Base-by-base conservation (phyloP, 2,113 vertebrate species). In the Catharus bicknelli region DNA sequence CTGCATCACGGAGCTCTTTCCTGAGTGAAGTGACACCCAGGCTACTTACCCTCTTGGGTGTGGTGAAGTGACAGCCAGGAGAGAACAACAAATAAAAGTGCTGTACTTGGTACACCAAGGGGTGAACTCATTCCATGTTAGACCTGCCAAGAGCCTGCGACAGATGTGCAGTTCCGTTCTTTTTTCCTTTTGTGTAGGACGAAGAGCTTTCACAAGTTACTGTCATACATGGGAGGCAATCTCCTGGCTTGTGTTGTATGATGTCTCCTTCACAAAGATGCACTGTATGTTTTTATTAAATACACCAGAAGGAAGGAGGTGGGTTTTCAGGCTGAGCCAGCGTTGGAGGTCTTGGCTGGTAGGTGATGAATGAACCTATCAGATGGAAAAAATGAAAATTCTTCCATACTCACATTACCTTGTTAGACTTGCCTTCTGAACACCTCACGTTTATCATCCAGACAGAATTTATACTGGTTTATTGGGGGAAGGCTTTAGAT, bases 71-170 rank as follows among this genome's bases (percentile, higher is more conserved):
- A 40, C 23, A 42, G 8, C 50, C 26, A 57, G 11, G 36, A 50
- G 29, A 59, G 27, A 38, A 20, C 6, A 66, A 7, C 11, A 51
- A 30, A 64, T 10, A 25, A 6, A 87, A 73, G 43, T 45, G 43
- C 43, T 45, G 43, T 45, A 20, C n/a, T 16, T 58, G 15, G 3
- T 18, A 53, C 2, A 4, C 26, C 7, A 19, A 13, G 18, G 19
- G 13, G 13, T 45, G 40, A 79, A 61, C 34, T 63, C 16, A 1
- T 43, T 79, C 30, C 0, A 0, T 45, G 43, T 32, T 21, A n/a
- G 75, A 55, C 45, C 29, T 73, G n/a, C 30, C n/a, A 45, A 30
- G 50, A 36, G n/a, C 72, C 72, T 75, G 76, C 4, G 2, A 25
- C 0, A 2, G 16, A 38, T 67, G 42, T 67, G 16, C 51, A 57